Percentiles rank a stretch among this genome's conserved stretches.
Evolutionary conservation across 2,888 invertebrate genomes (phyloP).

Genomic region (Yponomeuta evonymella): DNA sequence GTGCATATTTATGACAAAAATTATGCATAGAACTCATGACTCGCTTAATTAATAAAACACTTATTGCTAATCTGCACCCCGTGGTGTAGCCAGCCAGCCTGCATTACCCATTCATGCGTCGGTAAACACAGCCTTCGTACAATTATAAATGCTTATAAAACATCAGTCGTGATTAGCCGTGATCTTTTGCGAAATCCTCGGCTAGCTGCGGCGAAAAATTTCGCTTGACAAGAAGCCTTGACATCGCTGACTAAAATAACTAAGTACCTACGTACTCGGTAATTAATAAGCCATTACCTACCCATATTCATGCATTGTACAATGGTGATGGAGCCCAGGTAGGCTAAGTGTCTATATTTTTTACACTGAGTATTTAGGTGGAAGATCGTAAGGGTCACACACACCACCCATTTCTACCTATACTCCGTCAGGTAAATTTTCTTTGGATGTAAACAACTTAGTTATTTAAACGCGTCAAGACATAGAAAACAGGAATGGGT

Average conservation of each 20-base stretch:
- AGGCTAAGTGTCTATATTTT: neutral
- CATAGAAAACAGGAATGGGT: too few relatives aligned
- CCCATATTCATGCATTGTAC: neutral
- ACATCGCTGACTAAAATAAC: neutral
- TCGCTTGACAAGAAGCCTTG: constrained; percentile 5
- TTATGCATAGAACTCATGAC: neutral
- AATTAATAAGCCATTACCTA: neutral
- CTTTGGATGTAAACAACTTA: too few relatives aligned
- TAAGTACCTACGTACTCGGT: neutral
- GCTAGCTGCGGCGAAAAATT: neutral
- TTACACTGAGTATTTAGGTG: neutral
- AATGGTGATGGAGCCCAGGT: neutral
- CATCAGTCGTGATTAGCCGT: neutral
- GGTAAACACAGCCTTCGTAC: neutral
- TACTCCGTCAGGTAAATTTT: too few relatives aligned
- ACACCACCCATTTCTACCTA: neutral
- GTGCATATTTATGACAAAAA: constrained; percentile 3
- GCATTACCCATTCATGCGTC: neutral
- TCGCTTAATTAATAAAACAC: neutral
- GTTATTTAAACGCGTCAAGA: too few relatives aligned
- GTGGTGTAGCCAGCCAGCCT: neutral
- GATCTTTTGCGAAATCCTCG: constrained; percentile 8
- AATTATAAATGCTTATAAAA: neutral
- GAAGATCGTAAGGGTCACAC: neutral
- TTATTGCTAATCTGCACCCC: neutral